These are phyloP conservation scores for Ceyx margarethae DNA, from an alignment of 2,113 vertebrate species.

Conservation along the genomic window DNA sequence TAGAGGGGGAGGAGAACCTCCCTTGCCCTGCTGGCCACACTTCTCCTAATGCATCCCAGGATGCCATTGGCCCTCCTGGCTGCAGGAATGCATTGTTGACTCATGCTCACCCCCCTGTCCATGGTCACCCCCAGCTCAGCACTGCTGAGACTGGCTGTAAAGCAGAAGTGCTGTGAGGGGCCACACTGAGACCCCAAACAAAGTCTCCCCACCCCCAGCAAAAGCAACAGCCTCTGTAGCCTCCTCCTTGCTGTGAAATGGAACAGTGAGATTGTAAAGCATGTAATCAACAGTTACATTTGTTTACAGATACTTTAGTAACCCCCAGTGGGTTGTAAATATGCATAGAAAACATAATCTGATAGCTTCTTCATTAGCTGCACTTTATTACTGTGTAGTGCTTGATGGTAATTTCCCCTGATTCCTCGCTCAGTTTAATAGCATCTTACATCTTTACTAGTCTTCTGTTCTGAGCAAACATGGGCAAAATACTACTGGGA, in stretches of 20 bases:
- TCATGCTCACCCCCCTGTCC: too few species aligned
- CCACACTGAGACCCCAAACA: too few species aligned
- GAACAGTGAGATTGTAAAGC: not conserved
- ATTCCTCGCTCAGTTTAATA: not conserved
- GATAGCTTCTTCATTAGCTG: not conserved
- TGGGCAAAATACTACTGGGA: not conserved
- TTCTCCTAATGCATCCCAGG: too few species aligned
- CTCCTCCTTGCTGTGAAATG: not conserved
- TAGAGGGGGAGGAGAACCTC: too few species aligned
- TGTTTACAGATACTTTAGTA: conserved; percentile 17
- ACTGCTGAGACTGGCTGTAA: too few species aligned
- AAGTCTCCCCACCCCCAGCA: too few species aligned
- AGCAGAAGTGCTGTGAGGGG: too few species aligned
- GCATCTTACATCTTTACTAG: not conserved
- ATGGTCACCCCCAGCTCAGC: too few species aligned
- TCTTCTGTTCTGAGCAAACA: not conserved
- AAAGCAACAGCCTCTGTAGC: too few species aligned
- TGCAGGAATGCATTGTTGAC: too few species aligned
- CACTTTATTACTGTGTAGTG: not conserved
- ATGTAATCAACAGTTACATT: conserved; percentile 8
- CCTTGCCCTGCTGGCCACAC: too few species aligned
- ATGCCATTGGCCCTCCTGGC: too few species aligned
- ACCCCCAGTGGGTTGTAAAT: not conserved
- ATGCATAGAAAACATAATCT: not conserved
- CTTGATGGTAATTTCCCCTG: not conserved